These are phyloP conservation scores for Berghia stephanieae DNA, from an alignment of 1,140 invertebrate genomes.

Conservation along the genomic window DNA sequence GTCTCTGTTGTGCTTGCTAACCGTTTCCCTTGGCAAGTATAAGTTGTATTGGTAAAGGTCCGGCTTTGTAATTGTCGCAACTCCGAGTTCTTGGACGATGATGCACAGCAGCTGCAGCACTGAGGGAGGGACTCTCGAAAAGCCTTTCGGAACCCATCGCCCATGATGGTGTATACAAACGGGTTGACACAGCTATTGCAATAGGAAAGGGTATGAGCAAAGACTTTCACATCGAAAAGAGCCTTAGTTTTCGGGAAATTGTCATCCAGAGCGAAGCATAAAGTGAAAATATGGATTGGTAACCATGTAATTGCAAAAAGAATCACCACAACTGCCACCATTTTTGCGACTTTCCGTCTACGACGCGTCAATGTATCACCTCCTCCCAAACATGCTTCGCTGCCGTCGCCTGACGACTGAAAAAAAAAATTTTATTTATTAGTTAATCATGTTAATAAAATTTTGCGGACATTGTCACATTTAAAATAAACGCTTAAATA, in stretches of 20 bases:
- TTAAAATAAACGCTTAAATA: too few species aligned
- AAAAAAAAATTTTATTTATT: too few species aligned
- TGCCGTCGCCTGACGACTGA: too few species aligned
- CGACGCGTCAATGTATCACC: conserved; percentile 39
- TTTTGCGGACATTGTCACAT: too few species aligned
- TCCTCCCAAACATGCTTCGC: conserved; percentile 25
- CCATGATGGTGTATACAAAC: conserved; percentile 90
- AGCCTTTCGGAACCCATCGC: conserved; percentile 85
- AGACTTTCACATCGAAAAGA: conserved; percentile 81
- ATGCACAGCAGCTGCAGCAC: conserved; percentile 27
- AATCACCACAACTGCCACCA: conserved; percentile 93
- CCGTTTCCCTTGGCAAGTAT: conserved; percentile 1
- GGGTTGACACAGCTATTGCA: conserved; percentile 95
- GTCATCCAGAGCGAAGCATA: conserved; percentile 40
- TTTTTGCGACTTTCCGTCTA: conserved; percentile 85
- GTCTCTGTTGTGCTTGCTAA: conserved; percentile 21
- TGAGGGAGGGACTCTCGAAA: conserved; percentile 68
- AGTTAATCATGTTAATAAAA: too few species aligned
- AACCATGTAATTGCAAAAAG: conserved; percentile 95
- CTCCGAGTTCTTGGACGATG: neutral
- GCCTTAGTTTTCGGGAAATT: conserved; percentile 66
- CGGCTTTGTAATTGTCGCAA: too few species aligned
- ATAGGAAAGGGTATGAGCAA: conserved; percentile 89
- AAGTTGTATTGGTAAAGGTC: too few species aligned
- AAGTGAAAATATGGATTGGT: conserved; percentile 80